Percentiles rank a stretch among this genome's conserved stretches.
phyloP scores from a whole-genome alignment of 2,888 invertebrate species.

The Imbricaverruca yamaguchii region DNA sequence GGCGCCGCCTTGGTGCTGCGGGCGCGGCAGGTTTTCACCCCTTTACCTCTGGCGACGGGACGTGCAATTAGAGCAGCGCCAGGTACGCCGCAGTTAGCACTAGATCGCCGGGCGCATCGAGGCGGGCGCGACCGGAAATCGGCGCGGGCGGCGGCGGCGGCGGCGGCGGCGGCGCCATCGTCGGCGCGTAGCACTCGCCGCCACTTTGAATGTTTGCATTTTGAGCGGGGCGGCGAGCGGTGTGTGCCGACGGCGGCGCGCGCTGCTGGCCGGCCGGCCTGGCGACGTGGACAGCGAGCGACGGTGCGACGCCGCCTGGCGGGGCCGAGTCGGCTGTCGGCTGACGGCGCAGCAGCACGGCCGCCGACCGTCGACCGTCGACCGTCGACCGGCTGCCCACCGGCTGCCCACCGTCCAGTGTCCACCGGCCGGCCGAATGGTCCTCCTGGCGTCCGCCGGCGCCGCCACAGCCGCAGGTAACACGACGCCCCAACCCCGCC shows the following conservation, averaged over 20 bases:
- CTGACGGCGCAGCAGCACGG: background rate
- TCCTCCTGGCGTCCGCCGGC: background rate
- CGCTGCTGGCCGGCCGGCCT: background rate
- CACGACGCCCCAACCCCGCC: background rate
- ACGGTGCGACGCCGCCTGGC: background rate
- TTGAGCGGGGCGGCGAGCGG: background rate
- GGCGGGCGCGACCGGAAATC: background rate
- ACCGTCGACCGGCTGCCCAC: background rate
- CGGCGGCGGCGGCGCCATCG: background rate
- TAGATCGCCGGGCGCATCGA: background rate
- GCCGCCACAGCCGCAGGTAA: slow-evolving; percentile 15
- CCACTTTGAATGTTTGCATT: background rate
- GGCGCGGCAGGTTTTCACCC: background rate
- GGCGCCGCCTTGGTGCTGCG: background rate
- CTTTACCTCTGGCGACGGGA: background rate
- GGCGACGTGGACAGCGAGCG: background rate
- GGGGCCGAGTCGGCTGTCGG: background rate
- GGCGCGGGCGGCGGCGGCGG: background rate
- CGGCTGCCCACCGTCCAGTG: background rate
- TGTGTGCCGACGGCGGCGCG: background rate
- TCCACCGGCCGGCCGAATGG: background rate
- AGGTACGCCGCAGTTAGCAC: background rate
- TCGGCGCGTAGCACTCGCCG: background rate
- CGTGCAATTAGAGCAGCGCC: background rate
- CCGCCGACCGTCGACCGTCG: background rate